A percentile compares a stretch with the other conserved stretches of the same genome.
Evolutionary conservation across 2,888 invertebrate genomes (phyloP).

Genomic region (Monochamus alternatus): DNA sequence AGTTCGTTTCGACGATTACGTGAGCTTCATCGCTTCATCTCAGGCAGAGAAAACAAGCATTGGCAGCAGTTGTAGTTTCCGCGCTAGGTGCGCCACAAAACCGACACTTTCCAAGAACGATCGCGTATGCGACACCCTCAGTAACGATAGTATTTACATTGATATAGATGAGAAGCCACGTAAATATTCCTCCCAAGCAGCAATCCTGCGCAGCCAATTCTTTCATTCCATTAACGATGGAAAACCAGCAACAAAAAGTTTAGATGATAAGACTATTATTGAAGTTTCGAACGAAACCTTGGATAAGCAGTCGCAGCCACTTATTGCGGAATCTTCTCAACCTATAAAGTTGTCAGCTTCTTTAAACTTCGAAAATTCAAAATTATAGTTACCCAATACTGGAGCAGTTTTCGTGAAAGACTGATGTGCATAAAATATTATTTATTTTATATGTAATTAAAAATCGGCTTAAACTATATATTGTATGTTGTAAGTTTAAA

Average conservation of each 20-base stretch:
- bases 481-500: conserved; percentile 48
- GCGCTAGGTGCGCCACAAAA: conserved; percentile 62
- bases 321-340: conserved; percentile 43
- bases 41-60: conserved; percentile 70
- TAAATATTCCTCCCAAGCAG: conserved; percentile 71
- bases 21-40: conserved; percentile 73
- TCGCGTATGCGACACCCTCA: conserved; percentile 62
- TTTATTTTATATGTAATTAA: conserved; percentile 40
- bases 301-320: conserved; percentile 58
- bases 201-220: conserved; percentile 73
- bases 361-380: conserved; percentile 55
- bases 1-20: conserved; percentile 79
- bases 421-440: conserved; percentile 56
- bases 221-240: conserved; percentile 69
- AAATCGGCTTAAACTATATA: conserved; percentile 45
- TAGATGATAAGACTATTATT: conserved; percentile 67
- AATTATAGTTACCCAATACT: conserved; percentile 57
- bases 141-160: conserved; percentile 68
- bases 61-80: conserved; percentile 69
- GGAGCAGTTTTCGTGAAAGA: conserved; percentile 53
- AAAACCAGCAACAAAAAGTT: conserved; percentile 62
- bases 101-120: conserved; percentile 47
- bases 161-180: conserved; percentile 66
- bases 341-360: conserved; percentile 48
- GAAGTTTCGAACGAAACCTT: conserved; percentile 67